A percentile compares a stretch with the other conserved stretches of the same genome.
Evolutionary conservation across 1,140 invertebrate species (phyloP).

Genomic region (Drosophila sturtevanti): DNA sequence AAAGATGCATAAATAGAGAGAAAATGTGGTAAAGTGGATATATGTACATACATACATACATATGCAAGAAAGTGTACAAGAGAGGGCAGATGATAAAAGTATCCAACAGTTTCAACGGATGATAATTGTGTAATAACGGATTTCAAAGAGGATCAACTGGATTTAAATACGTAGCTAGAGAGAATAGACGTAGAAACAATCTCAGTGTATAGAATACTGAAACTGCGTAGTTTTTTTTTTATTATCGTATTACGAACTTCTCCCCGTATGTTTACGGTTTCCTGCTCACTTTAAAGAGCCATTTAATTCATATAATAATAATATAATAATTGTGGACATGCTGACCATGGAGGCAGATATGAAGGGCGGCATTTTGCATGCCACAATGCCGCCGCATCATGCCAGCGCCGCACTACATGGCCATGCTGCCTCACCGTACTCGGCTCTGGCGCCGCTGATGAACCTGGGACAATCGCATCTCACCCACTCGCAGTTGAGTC

Average conservation of each 20-base stretch:
- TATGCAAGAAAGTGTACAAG: slow-evolving; percentile 4
- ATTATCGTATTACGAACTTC: not conserved
- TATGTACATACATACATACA: no score
- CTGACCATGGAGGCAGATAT: slow-evolving; percentile 94
- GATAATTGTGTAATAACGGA: slow-evolving; percentile 10
- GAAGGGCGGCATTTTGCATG: slow-evolving; percentile 91
- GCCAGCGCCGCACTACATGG: slow-evolving; percentile 85
- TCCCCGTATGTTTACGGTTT: slow-evolving; percentile 1
- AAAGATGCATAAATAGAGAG: slow-evolving; percentile 2
- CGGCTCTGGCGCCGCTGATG: slow-evolving; percentile 88
- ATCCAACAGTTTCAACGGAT: not conserved
- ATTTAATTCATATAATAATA: not conserved
- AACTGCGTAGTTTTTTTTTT: not conserved
- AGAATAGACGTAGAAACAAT: not conserved
- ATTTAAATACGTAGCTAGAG: not conserved
- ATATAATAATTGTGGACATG: slow-evolving; percentile 85
- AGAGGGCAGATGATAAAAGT: slow-evolving; percentile 11
- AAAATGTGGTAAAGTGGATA: slow-evolving; percentile 7
- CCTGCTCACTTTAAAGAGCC: not conserved
- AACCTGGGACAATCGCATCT: slow-evolving; percentile 86
- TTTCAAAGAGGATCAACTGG: slow-evolving; percentile 1
- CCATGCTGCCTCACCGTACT: slow-evolving; percentile 85
- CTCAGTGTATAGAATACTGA: not conserved
- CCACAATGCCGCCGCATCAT: slow-evolving; percentile 91
- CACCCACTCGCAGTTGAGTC: slow-evolving; percentile 85